Evolutionary conservation across 2,113 vertebrate genomes (phyloP), one percentile per base, ranked within the genome.

Genomic region (Takifugu flavidus): DNA sequence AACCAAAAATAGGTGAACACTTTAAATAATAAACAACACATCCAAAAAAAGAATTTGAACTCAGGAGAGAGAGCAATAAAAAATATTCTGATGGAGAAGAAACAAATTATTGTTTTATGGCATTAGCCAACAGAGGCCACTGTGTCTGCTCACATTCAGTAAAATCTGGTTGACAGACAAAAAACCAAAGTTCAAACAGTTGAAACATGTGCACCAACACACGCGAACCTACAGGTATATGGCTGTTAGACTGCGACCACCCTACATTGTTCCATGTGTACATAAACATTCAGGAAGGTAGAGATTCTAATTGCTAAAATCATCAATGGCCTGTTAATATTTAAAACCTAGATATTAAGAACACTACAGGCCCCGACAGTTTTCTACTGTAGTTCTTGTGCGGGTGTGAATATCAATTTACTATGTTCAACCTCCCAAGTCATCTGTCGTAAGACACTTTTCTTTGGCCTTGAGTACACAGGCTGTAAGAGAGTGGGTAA

Each of bases 121-220:
- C 20, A 20, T 20, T 20, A 20, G 20, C 20, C 20, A 20, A 20
- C 20, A 20, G 20, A 51, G 15, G 25, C 28, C 62, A 34, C 5
- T 34, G 5, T 34, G 31, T 34, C 31, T 34, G 31, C 31, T 34
- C 31, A 34, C 31, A 34, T 65, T 69, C 72, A 46, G 54, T 77
- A 74, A 70, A 72, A 34, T 53, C 77, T 83, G 80, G 87, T 72
- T 82, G 75, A 72, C 75, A 70, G 72, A 75, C 82, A 86, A 82
- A 83, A 34, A 80, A 91, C 89, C 89, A 90, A 90, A 90, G 89
- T 78, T 79, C 83, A 81, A 74, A 78, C 5, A 34, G 31, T 34
- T 34, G 31, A 7, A 20, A 34, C 31, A 34, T 7, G 4, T 34
- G 31, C 31, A 34, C 31, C 5, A 39, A 65, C 65, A 66, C 62